These are phyloP conservation scores for Frankliniella intonsa DNA, from an alignment of 2,888 invertebrate species.

Conservation along the genomic window DNA sequence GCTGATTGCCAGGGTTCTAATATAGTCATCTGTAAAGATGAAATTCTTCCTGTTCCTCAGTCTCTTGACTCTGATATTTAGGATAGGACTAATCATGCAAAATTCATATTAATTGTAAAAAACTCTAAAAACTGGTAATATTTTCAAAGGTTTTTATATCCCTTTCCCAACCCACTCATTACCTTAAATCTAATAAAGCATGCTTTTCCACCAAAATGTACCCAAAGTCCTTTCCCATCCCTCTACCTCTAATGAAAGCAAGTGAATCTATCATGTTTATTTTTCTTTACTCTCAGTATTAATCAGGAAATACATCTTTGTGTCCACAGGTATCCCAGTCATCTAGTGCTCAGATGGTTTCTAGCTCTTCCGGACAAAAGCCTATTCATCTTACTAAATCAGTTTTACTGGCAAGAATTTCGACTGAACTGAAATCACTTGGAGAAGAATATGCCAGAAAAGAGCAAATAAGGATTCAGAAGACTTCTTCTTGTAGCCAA, in stretches of 20 bases:
- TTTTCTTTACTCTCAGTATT: not conserved
- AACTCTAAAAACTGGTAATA: not conserved
- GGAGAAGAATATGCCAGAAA: slow-evolving; percentile 3
- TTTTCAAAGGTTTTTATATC: not conserved
- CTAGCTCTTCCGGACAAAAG: not conserved
- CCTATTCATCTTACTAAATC: not conserved
- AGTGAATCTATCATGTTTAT: not conserved
- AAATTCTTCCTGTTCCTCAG: not conserved
- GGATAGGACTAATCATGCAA: not conserved
- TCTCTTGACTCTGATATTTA: not conserved
- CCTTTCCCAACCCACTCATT: not conserved
- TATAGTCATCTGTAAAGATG: not conserved
- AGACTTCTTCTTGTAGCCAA: slow-evolving; percentile 5
- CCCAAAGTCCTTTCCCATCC: too few relatives aligned
- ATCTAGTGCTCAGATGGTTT: not conserved
- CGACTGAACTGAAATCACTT: not conserved
- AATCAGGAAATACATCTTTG: not conserved
- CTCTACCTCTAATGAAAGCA: not conserved
- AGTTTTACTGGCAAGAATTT: slow-evolving; percentile 2
- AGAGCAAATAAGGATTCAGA: not conserved
- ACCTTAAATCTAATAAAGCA: not conserved
- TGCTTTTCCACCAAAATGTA: not conserved
- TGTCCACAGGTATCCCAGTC: slow-evolving; percentile 13
- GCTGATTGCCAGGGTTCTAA: not conserved
- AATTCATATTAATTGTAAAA: not conserved